Conservation (phyloP, 2,888 invertebrate species). For the Scaptomyza polygonia region DNA sequence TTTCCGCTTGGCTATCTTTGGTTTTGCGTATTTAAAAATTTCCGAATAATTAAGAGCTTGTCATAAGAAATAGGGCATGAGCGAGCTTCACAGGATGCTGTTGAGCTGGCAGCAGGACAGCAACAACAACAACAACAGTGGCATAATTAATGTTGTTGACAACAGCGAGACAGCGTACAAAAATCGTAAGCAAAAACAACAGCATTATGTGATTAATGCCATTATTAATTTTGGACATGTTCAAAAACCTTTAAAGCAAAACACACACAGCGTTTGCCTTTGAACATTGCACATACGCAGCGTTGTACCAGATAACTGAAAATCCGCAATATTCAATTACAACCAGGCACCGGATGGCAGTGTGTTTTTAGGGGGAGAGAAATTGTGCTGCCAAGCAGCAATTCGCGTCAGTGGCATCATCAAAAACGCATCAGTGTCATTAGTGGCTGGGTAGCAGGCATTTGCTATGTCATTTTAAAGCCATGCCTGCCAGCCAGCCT, state of each 20-base stretch:
- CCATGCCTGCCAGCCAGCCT: constrained; percentile 33
- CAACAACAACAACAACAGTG: constrained; percentile 18
- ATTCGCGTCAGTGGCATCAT: constrained; percentile 66
- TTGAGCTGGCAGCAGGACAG: constrained; percentile 28
- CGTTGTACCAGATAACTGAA: constrained; percentile 16
- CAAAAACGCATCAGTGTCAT: constrained; percentile 80
- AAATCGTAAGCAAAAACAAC: constrained; percentile 28
- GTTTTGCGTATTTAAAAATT: constrained; percentile 51
- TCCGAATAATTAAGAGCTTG: constrained; percentile 58
- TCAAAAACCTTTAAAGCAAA: constrained; percentile 40
- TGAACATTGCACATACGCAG: constrained; percentile 75
- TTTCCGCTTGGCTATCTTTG: constrained; percentile 41
- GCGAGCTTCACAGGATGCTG: constrained; percentile 33
- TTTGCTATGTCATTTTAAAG: constrained; percentile 75
- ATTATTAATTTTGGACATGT: constrained; percentile 70
- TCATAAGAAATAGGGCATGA: constrained; percentile 16
- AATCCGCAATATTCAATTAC: constrained; percentile 66
- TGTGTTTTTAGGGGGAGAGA: constrained; percentile 4
- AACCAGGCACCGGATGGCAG: constrained; percentile 4
- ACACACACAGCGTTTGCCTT: constrained; percentile 23
- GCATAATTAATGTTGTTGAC: constrained; percentile 69
- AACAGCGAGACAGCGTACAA: constrained; percentile 23
- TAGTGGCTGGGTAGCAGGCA: constrained; percentile 40
- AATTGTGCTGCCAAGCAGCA: constrained; percentile 9
- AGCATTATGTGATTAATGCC: constrained; percentile 67